phyloP scores from a whole-genome alignment of 2,797 vertebrate species.

The Harpagifer antarcticus region DNA sequence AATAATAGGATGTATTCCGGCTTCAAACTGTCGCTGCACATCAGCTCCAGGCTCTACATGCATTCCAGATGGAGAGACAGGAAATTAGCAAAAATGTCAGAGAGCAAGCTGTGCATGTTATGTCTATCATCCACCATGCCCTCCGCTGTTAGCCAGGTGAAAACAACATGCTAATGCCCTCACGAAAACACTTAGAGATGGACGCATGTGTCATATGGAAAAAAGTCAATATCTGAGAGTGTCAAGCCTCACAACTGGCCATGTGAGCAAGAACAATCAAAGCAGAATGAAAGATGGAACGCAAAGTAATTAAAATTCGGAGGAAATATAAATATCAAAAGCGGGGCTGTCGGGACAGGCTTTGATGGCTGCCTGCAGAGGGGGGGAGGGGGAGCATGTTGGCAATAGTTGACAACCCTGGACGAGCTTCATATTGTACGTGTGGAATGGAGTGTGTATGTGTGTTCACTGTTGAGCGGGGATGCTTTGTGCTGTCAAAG shows the following conservation, averaged over 20 bases:
- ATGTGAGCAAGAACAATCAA: constrained; percentile 66
- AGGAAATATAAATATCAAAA: constrained; percentile 80
- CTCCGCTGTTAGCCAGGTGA: constrained; percentile 43
- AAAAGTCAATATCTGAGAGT: constrained; percentile 52
- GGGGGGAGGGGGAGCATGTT: constrained; percentile 56
- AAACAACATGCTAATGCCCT: constrained; percentile 43
- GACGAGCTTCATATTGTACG: constrained; percentile 65
- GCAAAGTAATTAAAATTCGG: constrained; percentile 82
- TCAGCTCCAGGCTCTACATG: constrained; percentile 27
- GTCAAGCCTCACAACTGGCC: constrained; percentile 59
- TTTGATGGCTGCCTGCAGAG: constrained; percentile 64
- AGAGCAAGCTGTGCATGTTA: constrained; percentile 34
- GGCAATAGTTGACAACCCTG: constrained; percentile 77
- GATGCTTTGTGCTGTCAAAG: constrained; percentile 73
- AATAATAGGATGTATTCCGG: constrained; percentile 1
- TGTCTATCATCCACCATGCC: constrained; percentile 6
- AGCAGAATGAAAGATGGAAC: constrained; percentile 68
- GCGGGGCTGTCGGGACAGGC: constrained; percentile 74
- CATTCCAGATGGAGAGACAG: constrained; percentile 15
- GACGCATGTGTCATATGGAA: constrained; percentile 40
- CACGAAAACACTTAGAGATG: constrained; percentile 36
- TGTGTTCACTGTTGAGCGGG: constrained; percentile 34
- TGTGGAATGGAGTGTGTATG: constrained; percentile 50
- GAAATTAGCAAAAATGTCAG: constrained; percentile 42
- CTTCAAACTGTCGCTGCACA: neutral